These are phyloP conservation scores for Hemicentrotus pulcherrimus DNA, from an alignment of 35 echinoderm and acorn worm genomes.

Conservation along the genomic window DNA sequence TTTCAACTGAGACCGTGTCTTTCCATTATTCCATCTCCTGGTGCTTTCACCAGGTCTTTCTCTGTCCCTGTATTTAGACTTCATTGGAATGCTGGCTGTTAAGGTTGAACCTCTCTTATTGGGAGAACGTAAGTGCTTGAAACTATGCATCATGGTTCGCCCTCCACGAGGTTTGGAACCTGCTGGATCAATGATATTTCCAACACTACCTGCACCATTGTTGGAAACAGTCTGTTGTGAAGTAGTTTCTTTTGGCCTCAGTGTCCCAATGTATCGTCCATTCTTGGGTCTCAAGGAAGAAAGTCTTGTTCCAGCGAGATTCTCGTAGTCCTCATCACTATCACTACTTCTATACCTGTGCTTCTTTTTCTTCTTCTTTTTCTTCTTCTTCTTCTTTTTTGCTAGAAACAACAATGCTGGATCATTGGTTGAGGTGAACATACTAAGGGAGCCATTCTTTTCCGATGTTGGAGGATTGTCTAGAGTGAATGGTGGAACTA, in stretches of 20 bases:
- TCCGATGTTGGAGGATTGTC: conserved; percentile 74
- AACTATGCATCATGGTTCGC: conserved; percentile 51
- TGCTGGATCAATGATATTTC: conserved; percentile 29
- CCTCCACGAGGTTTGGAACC: not conserved
- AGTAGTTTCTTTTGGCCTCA: conserved; percentile 31
- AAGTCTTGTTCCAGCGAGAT: not conserved
- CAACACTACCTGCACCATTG: conserved; percentile 21
- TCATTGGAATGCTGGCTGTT: conserved; percentile 71
- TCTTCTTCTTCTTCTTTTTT: conserved; percentile 50
- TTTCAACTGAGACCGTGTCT: conserved; percentile 17
- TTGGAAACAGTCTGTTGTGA: not conserved
- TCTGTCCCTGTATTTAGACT: conserved; percentile 57
- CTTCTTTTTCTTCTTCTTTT: conserved; percentile 62
- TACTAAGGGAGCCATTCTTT: conserved; percentile 62
- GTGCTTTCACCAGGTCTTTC: conserved; percentile 34
- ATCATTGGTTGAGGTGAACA: not conserved
- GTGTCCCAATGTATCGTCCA: not conserved
- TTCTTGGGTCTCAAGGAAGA: conserved; percentile 12
- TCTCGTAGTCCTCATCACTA: conserved; percentile 20
- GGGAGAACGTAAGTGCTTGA: conserved; percentile 65
- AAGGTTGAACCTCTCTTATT: conserved; percentile 67
- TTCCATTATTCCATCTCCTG: conserved; percentile 60
- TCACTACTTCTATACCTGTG: conserved; percentile 15
- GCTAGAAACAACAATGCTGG: not conserved
- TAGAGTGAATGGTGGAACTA: conserved; percentile 83